Evolutionary conservation across 2,113 vertebrate genomes (phyloP), one percentile per base, ranked within the genome.

Genomic region (Psilopsiagon aurifrons): DNA sequence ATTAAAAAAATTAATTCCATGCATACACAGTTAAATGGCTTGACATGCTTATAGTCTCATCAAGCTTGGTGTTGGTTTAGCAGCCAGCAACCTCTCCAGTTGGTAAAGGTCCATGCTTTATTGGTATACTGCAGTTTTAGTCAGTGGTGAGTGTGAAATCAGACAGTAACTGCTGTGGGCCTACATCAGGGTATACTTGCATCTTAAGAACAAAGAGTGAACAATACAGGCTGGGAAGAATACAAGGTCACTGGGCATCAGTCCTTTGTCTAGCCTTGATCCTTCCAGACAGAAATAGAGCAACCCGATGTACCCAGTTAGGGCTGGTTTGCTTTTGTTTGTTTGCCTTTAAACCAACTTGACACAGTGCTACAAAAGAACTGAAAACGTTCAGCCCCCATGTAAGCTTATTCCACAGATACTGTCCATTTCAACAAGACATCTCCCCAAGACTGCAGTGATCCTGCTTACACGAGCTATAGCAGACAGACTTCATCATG

Each of bases 11-110:
- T 84, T 96, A 97, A 97, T 86, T 95, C 83, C 94, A 96, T 98
- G 98, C 98, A 98, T 88, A 97, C 93, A 97, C 83, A 94, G 93
- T 97, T 97, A 95, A 95, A 95, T 94, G 95, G 95, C 92, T 94
- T 94, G 96, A 97, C 97, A 97, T 97, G 97, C 97, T 96, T 62
- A 90, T 77, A 94, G 77, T 97, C 83, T 79, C 91, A 93, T 67
- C 94, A 97, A 96, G 96, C 97, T 97, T 94, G 95, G 29, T 89
- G 89, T 91, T 91, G 86, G 14, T 95, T 96, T 96, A 94, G 95
- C 97, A 97, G 97, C 75, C 93, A 95, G 95, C 76, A 92, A 88
- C 57, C 79, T 88, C 63, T 59, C 69, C 90, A 55, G 39, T 31
- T 90, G 92, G 88, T 73, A 51, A 86, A 91, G 83, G 93, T 79